A percentile compares a stretch with the other conserved stretches of the same genome.
These are phyloP conservation scores for Lasioglossum malachurum DNA, from an alignment of 2,888 invertebrate species.

Conservation along the genomic window DNA sequence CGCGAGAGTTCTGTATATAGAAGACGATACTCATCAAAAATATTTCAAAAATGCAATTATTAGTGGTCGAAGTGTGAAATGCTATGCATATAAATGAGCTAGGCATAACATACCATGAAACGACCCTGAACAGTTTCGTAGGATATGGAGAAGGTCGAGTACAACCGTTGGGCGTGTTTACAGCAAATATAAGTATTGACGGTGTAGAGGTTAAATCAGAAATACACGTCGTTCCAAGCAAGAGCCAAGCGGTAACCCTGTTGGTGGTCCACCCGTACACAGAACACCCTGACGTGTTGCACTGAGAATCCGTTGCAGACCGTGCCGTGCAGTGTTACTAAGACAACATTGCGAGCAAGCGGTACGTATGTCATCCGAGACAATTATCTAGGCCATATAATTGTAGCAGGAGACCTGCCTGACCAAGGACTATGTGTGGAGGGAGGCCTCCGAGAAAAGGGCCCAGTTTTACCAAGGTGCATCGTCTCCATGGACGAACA, in stretches of 20 bases:
- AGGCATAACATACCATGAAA: slow-evolving; percentile 29
- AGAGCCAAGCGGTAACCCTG: neutral
- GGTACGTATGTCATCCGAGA: too few species aligned
- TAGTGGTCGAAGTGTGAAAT: neutral
- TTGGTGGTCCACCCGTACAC: neutral
- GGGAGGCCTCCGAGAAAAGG: too few species aligned
- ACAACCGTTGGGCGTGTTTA: slow-evolving; percentile 9
- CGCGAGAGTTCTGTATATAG: neutral
- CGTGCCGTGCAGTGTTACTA: too few species aligned
- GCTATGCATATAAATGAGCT: slow-evolving; percentile 22
- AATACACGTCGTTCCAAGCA: neutral
- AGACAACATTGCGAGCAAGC: too few species aligned
- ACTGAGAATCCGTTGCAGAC: too few species aligned
- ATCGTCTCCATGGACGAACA: too few species aligned
- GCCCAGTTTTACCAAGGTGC: too few species aligned
- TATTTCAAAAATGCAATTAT: neutral
- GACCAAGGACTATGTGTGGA: too few species aligned
- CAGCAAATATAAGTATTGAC: neutral
- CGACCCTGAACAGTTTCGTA: slow-evolving; percentile 10
- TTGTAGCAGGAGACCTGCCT: too few species aligned
- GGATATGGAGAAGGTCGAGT: slow-evolving; percentile 2
- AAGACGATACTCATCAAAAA: neutral
- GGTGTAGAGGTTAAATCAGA: neutral
- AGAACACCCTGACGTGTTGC: too few species aligned
- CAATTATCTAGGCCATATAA: too few species aligned